Conservation (phyloP, 2,888 invertebrate species). For the Smittia sp. region DNA sequence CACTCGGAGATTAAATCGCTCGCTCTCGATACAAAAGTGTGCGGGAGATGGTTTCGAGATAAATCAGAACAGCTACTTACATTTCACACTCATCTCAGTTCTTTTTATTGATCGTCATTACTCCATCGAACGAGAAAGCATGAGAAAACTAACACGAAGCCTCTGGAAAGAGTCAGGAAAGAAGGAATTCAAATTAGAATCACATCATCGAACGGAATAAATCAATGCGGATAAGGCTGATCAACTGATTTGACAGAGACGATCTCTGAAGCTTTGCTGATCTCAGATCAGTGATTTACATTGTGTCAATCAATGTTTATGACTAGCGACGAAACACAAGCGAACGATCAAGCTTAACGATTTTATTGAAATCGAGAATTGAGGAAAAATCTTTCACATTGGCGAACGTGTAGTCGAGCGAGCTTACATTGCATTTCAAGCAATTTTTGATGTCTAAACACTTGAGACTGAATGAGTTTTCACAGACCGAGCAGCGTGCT, state of each 20-base stretch:
- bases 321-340: too few relatives aligned
- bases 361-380: neutral
- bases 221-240: neutral
- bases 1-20: neutral
- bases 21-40: neutral
- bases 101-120: slow-evolving; percentile 30
- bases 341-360: neutral
- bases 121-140: neutral
- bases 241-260: neutral
- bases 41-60: neutral
- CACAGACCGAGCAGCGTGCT: too few relatives aligned
- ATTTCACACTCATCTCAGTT: slow-evolving; percentile 15
- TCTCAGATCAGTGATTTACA: too few relatives aligned
- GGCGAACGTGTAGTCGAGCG: neutral
- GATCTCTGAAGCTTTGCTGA: neutral
- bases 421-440: neutral
- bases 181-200: slow-evolving; percentile 1
- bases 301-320: too few relatives aligned
- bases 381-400: neutral
- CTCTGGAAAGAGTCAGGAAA: neutral
- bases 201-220: slow-evolving; percentile 9
- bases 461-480: neutral
- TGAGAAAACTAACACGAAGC: neutral
- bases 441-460: neutral
- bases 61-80: slow-evolving; percentile 5